Conservation (phyloP, 2,888 invertebrate genomes). For the Drosophila kokeensis region DNA sequence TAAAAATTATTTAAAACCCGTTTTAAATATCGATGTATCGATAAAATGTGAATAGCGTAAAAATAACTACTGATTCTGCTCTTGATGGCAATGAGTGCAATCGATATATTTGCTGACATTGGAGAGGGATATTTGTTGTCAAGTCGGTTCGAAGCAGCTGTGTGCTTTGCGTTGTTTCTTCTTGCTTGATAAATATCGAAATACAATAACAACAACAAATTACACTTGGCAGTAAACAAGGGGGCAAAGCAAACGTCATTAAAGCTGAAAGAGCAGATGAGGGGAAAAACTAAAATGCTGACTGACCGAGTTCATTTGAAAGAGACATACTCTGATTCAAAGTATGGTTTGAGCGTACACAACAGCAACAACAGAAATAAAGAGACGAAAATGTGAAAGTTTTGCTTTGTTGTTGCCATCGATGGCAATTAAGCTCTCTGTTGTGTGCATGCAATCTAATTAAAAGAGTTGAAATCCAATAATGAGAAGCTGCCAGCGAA, state of each 20-base stretch:
- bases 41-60: constrained; percentile 8
- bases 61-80: constrained; percentile 48
- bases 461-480: constrained; percentile 42
- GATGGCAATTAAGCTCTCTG: constrained; percentile 27
- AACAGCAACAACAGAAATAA: constrained; percentile 20
- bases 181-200: constrained; percentile 34
- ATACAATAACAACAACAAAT: constrained; percentile 33
- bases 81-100: constrained; percentile 42
- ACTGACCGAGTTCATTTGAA: constrained; percentile 12
- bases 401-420: constrained; percentile 33
- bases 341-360: constrained; percentile 8
- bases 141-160: constrained; percentile 41
- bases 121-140: constrained; percentile 29
- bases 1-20: background rate
- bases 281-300: constrained; percentile 20
- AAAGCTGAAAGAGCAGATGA: background rate
- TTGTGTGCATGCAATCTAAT: constrained; percentile 53
- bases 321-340: constrained; percentile 28
- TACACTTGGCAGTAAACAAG: constrained; percentile 27
- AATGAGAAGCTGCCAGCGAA: constrained; percentile 40
- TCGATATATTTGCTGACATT: constrained; percentile 27
- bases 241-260: constrained; percentile 28
- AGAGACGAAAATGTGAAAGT: constrained; percentile 66
- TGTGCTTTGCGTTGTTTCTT: constrained; percentile 27
- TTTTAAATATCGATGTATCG: constrained; percentile 26